phyloP scores from a whole-genome alignment of 2,113 vertebrate species.

The Telmatochromis sp. region DNA sequence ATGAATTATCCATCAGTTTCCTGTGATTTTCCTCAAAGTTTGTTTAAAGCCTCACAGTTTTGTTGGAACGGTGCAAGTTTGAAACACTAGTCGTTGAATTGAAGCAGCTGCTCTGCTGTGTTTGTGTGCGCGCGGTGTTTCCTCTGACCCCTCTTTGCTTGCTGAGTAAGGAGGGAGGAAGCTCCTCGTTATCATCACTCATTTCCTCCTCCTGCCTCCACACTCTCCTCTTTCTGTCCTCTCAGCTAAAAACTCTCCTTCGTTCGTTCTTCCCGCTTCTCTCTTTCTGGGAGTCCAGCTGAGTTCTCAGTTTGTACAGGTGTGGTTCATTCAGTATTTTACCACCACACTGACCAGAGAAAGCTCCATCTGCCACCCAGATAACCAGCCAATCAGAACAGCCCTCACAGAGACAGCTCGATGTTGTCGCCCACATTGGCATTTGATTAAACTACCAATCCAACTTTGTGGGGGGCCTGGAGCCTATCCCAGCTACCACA shows the following conservation, averaged over 20 bases:
- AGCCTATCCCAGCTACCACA: accelerated
- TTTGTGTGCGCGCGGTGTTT: background rate
- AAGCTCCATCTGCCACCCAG: background rate
- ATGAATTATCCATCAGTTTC: background rate
- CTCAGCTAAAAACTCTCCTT: conserved; percentile 21
- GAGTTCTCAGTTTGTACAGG: background rate
- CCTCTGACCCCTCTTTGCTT: background rate
- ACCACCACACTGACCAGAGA: background rate
- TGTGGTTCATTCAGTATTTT: background rate
- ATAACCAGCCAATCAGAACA: background rate
- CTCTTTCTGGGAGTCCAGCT: background rate
- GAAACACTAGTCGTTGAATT: background rate
- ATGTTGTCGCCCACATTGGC: background rate
- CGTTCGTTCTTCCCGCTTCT: accelerated
- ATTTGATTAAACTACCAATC: background rate
- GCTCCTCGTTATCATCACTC: conserved; percentile 31
- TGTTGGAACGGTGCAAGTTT: background rate
- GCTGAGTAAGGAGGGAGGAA: conserved; percentile 52
- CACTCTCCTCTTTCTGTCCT: background rate
- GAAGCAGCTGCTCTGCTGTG: background rate
- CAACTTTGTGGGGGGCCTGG: background rate
- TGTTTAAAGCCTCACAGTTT: background rate
- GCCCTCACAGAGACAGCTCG: accelerated
- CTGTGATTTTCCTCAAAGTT: background rate
- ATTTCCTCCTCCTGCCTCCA: conserved; percentile 5